Evolutionary conservation across 35 echinoderm and acorn worm genomes (phyloP), one percentile per base, ranked within the genome.

Genomic region (Patiria miniata): DNA sequence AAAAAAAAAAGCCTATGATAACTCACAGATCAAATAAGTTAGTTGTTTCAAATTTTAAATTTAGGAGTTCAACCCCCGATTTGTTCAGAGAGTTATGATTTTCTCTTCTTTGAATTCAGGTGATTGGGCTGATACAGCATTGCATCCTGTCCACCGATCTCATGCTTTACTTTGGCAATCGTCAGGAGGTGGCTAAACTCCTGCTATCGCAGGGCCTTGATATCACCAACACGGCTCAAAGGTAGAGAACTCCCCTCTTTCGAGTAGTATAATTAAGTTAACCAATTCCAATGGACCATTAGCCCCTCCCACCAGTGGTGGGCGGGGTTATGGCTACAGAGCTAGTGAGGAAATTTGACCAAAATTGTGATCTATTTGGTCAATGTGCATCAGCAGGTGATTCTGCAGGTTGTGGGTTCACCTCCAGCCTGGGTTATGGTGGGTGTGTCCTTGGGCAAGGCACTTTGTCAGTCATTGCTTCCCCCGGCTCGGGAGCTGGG

Each of bases 91-190:
- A 9, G 7, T 12, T 5, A 5, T 47, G 3, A 5, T 80, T 28
- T 34, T 21, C 0, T 68, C 39, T 15, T 65, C 34, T 39, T 85
- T 42, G 2, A 19, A 61, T 50, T 9, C 56, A 97, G 95, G 84
- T 97, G 0, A 59, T 97, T 34, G 69, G 84, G 47, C 61, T 86
- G 16, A 83, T 97, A 9, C 68, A 90, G 57, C 91, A 97, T 28
- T 56, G 83, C 79, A 94, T 97, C n/a, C 52, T 93, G 30, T 85
- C 87, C 8, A 93, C 91, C 38, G 91, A 97, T 39, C 81, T 97
- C 7, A 61, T 86, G 1, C 51, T 81, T 0, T 91, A 80, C 47
- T 90, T 94, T 78, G 79, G 33, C 4, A 94, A 91, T 52, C 84
- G 87, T 39, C 83, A 91, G 78, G 91, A 97, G 38, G 39, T 97